Percentiles rank a stretch among this genome's conserved stretches.
Conservation (phyloP, 2,797 vertebrate genomes). For the Bothrops alternatus region DNA sequence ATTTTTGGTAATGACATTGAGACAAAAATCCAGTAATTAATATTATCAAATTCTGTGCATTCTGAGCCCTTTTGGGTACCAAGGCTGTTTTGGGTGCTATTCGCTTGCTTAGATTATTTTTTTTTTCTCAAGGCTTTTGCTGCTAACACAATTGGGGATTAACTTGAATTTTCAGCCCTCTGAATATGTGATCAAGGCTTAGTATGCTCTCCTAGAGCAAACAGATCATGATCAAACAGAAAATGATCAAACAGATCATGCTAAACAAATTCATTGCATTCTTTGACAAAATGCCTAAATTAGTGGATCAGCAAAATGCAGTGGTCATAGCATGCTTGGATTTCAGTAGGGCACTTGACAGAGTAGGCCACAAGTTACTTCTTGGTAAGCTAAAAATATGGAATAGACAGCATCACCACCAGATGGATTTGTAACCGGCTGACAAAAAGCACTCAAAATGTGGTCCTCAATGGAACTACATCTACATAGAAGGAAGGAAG, state of each 20-base stretch:
- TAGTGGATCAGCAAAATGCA: neutral
- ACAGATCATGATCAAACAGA: neutral
- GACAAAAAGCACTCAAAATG: neutral
- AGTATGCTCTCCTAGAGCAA: neutral
- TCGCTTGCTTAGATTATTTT: neutral
- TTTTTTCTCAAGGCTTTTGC: neutral
- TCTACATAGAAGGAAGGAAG: neutral
- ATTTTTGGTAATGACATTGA: neutral
- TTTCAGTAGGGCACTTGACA: neutral
- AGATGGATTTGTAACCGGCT: neutral
- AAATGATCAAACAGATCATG: neutral
- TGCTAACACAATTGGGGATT: neutral
- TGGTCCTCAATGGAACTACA: neutral
- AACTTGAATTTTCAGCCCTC: neutral
- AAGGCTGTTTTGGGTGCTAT: neutral
- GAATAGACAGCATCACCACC: neutral
- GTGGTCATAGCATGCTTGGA: neutral
- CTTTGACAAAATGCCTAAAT: neutral
- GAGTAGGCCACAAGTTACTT: neutral
- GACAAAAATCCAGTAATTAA: neutral
- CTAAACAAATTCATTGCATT: neutral
- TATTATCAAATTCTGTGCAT: neutral
- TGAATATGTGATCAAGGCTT: neutral
- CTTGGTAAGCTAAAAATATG: neutral
- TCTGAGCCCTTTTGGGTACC: neutral